These are phyloP conservation scores for Resseliella maxima DNA, from an alignment of 2,888 invertebrate genomes.

Conservation along the genomic window DNA sequence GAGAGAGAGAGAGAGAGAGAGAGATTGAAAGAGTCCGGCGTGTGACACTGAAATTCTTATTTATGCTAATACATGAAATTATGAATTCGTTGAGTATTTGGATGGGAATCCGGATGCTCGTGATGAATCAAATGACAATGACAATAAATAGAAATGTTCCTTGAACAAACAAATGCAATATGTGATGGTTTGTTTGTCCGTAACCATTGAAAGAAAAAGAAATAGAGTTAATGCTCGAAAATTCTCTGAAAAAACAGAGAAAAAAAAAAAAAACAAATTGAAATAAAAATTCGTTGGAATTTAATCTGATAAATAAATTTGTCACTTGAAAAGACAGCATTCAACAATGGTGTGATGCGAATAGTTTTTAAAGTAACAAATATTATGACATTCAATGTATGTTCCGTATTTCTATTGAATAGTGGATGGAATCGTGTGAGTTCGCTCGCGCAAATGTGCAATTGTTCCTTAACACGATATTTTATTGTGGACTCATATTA, in stretches of 20 bases:
- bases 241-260: too few species aligned
- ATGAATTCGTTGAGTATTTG: conserved; percentile 1
- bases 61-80: conserved; percentile 39
- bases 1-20: not conserved
- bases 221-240: too few species aligned
- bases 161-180: not conserved
- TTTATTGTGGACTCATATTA: not conserved
- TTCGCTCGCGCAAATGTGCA: not conserved
- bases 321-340: conserved; percentile 18
- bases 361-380: conserved; percentile 37
- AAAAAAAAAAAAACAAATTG: not conserved
- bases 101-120: conserved; percentile 9
- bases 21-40: not conserved
- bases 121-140: conserved; percentile 38
- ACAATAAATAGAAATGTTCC: conserved; percentile 22
- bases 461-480: not conserved
- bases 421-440: not conserved
- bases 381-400: conserved; percentile 44
- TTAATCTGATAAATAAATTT: conserved; percentile 51
- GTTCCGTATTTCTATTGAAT: not conserved
- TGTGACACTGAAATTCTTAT: conserved; percentile 34
- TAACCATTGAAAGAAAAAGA: too few species aligned
- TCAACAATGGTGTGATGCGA: not conserved
- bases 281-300: not conserved
- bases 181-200: not conserved